These are phyloP conservation scores for Entomyzon cyanotis DNA, from an alignment of 2,113 vertebrate species.

Conservation along the genomic window DNA sequence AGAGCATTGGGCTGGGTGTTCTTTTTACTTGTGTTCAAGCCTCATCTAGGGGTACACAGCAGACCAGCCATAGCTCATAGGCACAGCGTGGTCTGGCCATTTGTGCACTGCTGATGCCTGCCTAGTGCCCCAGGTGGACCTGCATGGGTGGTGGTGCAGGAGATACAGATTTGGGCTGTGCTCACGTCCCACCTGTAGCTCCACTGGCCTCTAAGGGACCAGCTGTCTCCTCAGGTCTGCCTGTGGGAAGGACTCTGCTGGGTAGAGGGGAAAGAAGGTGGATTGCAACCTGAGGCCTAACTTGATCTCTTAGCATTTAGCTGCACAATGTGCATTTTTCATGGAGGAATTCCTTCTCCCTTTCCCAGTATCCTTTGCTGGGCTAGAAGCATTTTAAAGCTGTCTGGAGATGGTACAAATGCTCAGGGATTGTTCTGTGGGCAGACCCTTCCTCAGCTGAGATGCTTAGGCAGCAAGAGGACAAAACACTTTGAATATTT, in stretches of 20 bases:
- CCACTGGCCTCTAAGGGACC: neutral
- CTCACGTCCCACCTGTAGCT: rapidly evolving
- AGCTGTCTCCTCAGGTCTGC: neutral
- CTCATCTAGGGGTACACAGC: rapidly evolving
- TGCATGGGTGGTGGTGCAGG: rapidly evolving
- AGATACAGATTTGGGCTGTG: neutral
- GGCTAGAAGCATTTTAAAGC: neutral
- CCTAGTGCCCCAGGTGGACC: neutral
- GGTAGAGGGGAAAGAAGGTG: neutral
- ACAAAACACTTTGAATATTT: neutral
- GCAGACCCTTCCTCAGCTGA: neutral
- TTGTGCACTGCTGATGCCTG: neutral
- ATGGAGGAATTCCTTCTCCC: neutral
- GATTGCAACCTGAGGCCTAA: neutral
- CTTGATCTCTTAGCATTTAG: neutral
- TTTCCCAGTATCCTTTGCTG: neutral
- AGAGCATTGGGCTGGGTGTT: neutral
- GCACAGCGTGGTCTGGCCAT: rapidly evolving
- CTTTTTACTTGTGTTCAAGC: neutral
- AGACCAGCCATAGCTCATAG: neutral
- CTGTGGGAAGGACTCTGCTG: neutral
- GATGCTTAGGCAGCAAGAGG: neutral
- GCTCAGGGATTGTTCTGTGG: neutral
- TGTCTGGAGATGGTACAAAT: neutral
- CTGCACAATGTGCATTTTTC: neutral